Base-by-base conservation (phyloP, 2,113 vertebrate species). In the Alouatta palliata region DNA sequence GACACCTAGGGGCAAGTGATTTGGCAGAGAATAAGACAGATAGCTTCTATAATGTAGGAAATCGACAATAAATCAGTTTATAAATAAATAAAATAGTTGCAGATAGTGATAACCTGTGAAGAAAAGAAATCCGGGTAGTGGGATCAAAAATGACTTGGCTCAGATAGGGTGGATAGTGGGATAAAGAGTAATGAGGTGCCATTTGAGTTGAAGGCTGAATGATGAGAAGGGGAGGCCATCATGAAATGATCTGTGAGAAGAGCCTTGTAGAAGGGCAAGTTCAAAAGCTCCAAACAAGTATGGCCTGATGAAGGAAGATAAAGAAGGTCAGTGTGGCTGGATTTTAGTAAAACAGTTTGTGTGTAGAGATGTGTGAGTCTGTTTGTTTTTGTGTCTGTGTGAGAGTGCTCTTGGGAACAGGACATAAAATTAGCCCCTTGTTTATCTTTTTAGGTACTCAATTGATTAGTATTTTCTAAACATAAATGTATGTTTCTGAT, bases 401-500 rank as follows among this genome's bases (percentile, higher is more conserved):
- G 40, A 93, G 8, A 87, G 12, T 79, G 43, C 64, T 89, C 49
- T 13, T 91, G 45, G 54, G 23, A 91, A 85, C 13, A 92, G 4
- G 19, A 61, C 23, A 75, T 83, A 54, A 8, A 35, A 25, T 93
- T 88, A 90, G 21, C 10, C 17, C 21, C 80, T 6, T 92, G 14
- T 64, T 66, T 94, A 2, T 83, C 73, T 97, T 90, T 21, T 71
- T 77, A 81, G 30, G 16, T 84, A 83, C 58, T 6, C 25, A 58
- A 71, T 76, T 87, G n/a, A 70, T 95, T 25, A 93, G 0, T 94
- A 27, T 54, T 71, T 94, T 85, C 32, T 90, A 86, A 97, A 61
- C 35, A 85, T 71, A 93, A 85, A 87, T 84, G 9, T 84, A 70
- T 12, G 5, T 71, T 64, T 93, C 52, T 86, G 52, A 92, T 40